A percentile compares a stretch with the other conserved stretches of the same genome.
Evolutionary conservation across 1,140 invertebrate genomes (phyloP).

Genomic region (Drosophila setifemur): DNA sequence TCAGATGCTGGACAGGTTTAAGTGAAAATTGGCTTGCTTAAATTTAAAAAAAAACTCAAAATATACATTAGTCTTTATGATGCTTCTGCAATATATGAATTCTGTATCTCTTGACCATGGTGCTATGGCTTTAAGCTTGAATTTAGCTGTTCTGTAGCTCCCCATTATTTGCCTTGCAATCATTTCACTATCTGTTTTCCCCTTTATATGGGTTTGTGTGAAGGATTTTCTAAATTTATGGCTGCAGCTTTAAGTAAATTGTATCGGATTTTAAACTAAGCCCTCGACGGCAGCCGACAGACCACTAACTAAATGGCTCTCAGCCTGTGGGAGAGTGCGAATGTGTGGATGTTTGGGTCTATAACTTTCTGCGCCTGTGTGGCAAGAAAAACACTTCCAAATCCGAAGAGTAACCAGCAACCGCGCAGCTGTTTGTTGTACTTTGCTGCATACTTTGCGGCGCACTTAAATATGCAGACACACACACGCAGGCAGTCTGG

Average conservation of each 20-base stretch:
- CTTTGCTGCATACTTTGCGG: constrained; percentile 75
- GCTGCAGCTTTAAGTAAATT: constrained; percentile 63
- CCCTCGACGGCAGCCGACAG: constrained; percentile 43
- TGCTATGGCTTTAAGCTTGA: no score
- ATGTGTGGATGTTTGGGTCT: background rate
- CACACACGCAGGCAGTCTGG: constrained; percentile 27
- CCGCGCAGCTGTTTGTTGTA: constrained; percentile 68
- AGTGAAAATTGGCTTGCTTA: no score
- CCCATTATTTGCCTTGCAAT: background rate
- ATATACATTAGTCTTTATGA: no score
- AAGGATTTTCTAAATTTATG: constrained; percentile 53
- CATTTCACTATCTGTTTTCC: background rate
- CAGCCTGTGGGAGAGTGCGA: background rate
- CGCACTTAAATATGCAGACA: constrained; percentile 68
- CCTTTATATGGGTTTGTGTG: constrained; percentile 1
- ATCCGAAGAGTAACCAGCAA: constrained; percentile 43
- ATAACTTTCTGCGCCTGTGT: background rate
- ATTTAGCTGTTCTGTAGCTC: no score
- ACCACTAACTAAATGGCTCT: constrained; percentile 70
- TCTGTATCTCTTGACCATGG: no score
- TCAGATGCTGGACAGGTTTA: no score
- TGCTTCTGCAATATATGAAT: no score
- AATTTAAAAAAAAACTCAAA: no score
- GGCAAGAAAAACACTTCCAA: constrained; percentile 42
- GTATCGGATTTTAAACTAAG: constrained; percentile 67